Base-by-base conservation (phyloP, 2,888 invertebrate genomes). In the Aphrophora alni region DNA sequence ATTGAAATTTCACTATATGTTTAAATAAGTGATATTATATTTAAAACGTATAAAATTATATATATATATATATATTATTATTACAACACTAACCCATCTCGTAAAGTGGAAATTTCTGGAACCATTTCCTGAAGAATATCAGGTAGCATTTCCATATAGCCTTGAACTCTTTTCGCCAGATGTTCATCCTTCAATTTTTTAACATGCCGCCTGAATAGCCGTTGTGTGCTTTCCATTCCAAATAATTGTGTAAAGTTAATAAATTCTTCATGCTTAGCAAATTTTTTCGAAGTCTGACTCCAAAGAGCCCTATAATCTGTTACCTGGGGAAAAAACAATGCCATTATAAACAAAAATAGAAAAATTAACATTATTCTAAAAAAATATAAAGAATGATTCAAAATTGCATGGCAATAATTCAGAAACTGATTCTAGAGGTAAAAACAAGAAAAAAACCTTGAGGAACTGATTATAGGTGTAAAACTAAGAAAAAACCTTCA, bases 251-350 rank as follows among this genome's bases (percentile, higher is more conserved):
- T 93, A 88, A 95, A 96, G 88, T 95, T 95, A 80, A 93, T 91
- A 92, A 96, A 98, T 87, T 98, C 98, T 76, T 95, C 95, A 86
- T 96, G 95, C 84, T 94, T 94, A 78, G 95, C 93, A 82, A 98
- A 90, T 88, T 95, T 94, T 88, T 97, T 96, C 84, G 94, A 94
- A 14, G 95, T 94, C 85, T 95, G 93, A 51, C 95, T 95, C 97
- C 97, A 98, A 85, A 95, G 91, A 83, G 96, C 95, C 86, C 95
- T 93, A 89, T 90, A 89, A 87, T 90, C 90, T 83, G 86, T 88
- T 10, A 86, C 85, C 85, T 85, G 17, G 2, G 14, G 14, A 44
- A 44, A 44, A n/a, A n/a, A n/a, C n/a, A n/a, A n/a, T n/a, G n/a
- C n/a, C n/a, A n/a, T n/a, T n/a, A n/a, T n/a, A 59, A 0, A 71